Evolutionary conservation across 2,113 vertebrate species (phyloP), one percentile per base, ranked within the genome.

Genomic region (Vidua macroura): DNA sequence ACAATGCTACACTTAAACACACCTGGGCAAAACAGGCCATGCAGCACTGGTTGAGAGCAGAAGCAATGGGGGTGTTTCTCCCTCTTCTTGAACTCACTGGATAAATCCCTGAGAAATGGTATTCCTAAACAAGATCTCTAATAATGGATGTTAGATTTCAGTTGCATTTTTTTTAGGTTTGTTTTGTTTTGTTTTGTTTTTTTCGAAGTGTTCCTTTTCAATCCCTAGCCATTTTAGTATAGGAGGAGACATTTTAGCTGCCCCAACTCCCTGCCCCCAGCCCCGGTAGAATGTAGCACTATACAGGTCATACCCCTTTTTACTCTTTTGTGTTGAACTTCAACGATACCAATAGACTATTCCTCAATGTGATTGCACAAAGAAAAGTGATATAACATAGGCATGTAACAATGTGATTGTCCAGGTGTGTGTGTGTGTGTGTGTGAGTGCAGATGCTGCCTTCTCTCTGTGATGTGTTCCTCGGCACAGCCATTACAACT

Each of bases 311-410:
- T 89, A 80, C 14, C 97, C 97, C 86, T 91, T 97, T 98, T 97
- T 96, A 91, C 97, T 92, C 53, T 98, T 98, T 98, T 97, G 92
- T 97, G 96, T 97, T 98, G 96, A 95, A 95, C 97, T 97, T 97
- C 97, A 96, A 95, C 31, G 97, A 99, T 98, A 98, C 99, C 99
- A 98, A 98, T 98, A 98, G 98, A 99, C 95, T 97, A 92, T 97
- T 98, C 98, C 98, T 98, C 98, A 97, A 97, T 98, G 98, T 98
- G 97, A 98, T 99, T 99, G 99, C 99, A 99, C 99, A 99, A 98
- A 97, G 93, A 96, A 95, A 96, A 98, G 98, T 97, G 98, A 98
- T 98, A 98, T 98, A 98, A 98, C 98, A 97, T 98, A 98, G 98
- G 99, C 98, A 98, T 98, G 98, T 98, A 98, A 97, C 96, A 97